Evolutionary conservation across 2,797 vertebrate species (phyloP).

Genomic region (Fistularia tabacaria): DNA sequence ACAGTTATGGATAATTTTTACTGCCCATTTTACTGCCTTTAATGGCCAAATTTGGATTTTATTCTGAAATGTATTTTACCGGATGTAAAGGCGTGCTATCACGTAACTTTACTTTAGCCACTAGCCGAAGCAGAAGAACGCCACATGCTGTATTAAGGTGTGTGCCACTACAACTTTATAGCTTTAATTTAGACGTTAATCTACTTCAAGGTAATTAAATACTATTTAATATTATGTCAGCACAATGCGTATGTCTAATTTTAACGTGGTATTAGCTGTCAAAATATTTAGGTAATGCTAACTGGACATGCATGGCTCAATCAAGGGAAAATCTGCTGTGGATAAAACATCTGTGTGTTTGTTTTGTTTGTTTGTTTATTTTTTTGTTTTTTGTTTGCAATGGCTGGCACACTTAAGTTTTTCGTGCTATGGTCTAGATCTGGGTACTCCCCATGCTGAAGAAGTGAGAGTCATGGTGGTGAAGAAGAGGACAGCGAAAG

Average conservation of each 20-base stretch:
- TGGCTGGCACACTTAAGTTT: not conserved
- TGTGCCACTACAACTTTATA: not conserved
- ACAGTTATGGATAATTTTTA: no score
- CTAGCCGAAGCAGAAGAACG: slow-evolving; percentile 15
- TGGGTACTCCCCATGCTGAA: no score
- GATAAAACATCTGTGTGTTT: not conserved
- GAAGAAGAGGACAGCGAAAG: slow-evolving; percentile 86
- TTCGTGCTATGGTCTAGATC: no score
- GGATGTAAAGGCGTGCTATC: no score
- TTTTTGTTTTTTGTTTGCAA: not conserved
- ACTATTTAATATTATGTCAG: not conserved
- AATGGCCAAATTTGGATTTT: no score
- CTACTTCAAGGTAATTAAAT: no score
- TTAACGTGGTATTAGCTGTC: not conserved
- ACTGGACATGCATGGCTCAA: not conserved
- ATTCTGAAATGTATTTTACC: no score
- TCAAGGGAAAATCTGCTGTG: no score
- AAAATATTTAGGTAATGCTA: no score
- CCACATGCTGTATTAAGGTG: slow-evolving; percentile 37
- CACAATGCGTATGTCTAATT: not conserved
- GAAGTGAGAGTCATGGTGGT: slow-evolving; percentile 79
- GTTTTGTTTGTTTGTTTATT: not conserved
- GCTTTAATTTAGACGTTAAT: no score
- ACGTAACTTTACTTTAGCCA: not conserved
- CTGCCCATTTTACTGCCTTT: no score